Base-by-base conservation (phyloP, 2,797 vertebrate species). In the Chelidonichthys spinosus region DNA sequence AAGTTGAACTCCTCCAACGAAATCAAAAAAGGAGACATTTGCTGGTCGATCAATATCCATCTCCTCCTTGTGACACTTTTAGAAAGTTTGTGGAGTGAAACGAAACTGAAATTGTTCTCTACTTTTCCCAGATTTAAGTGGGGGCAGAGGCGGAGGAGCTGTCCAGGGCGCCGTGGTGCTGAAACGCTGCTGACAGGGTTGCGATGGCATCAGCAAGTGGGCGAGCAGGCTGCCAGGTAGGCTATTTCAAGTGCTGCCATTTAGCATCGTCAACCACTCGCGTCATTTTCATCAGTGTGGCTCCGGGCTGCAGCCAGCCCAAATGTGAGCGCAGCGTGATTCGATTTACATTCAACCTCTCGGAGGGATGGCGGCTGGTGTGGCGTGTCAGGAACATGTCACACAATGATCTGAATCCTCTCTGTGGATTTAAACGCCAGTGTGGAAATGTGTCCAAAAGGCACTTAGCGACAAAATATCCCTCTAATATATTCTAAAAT, bases 181-280 rank as follows among this genome's bases (percentile, higher is more conserved):
- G 87, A 87, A 81, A 72, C 50, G 72, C 78, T 47, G 49, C 77
- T 65, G 32, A 81, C 3, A 50, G 68, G 80, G 70, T 76, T 64
- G 74, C 50, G 82, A 35, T 52, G 55, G 78, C 49, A 76, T 75
- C 76, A 67, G 83, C 65, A 13, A 87, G 81, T 85, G 90, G 68
- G 62, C 43, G 86, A 54, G 85, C 67, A 46, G 82, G 47, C 60
- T 72, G 84, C 62, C 87, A 88, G 88, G 88, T 85, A 67, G 73
- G 75, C 84, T 93, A 87, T 92, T 93, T 91, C 87, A 92, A 90
- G 89, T 79, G 87, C 85, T 90, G 91, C 87, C 90, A 88, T 92
- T 91, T 87, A 88, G 80, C 89, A 54, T 90, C 90, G 80, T 87
- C 87, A 88, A 68, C n/a, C 80, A 59, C 82, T 76, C 85, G 89